A percentile compares a stretch with the other conserved stretches of the same genome.
Evolutionary conservation across 2,888 invertebrate genomes (phyloP).

Genomic region (Gandaritis pyraliata): DNA sequence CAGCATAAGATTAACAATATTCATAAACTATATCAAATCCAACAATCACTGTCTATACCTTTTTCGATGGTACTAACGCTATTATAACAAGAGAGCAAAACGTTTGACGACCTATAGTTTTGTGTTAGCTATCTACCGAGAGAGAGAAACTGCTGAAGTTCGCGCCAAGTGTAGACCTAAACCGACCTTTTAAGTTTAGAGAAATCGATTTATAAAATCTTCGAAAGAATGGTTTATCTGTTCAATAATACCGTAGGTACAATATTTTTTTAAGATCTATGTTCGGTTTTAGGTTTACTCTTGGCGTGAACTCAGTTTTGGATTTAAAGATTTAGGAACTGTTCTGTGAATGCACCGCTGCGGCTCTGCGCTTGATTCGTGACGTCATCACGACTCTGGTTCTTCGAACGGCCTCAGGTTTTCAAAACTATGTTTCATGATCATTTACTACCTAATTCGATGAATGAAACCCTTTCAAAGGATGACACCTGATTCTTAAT

Average conservation of each 20-base stretch:
- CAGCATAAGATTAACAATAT: conserved; percentile 84
- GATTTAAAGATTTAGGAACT: conserved; percentile 66
- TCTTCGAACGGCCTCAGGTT: conserved; percentile 29
- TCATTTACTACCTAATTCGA: conserved; percentile 38
- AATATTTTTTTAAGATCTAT: neutral
- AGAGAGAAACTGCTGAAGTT: conserved; percentile 51
- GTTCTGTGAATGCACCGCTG: conserved; percentile 40
- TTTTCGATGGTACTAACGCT: conserved; percentile 80
- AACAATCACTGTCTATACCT: conserved; percentile 83
- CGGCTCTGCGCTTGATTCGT: conserved; percentile 2
- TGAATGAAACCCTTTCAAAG: conserved; percentile 40
- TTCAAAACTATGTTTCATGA: conserved; percentile 38
- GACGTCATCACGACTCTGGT: conserved; percentile 18
- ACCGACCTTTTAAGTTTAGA: too few species aligned
- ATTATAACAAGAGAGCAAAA: conserved; percentile 81
- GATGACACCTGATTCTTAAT: conserved; percentile 15
- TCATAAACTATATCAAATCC: conserved; percentile 85
- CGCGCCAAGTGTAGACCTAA: conserved; percentile 5
- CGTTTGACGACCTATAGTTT: conserved; percentile 66
- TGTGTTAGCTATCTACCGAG: conserved; percentile 51
- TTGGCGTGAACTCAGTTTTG: conserved; percentile 43
- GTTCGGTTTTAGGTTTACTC: conserved; percentile 7
- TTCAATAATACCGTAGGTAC: too few species aligned
- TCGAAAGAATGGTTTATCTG: too few species aligned
- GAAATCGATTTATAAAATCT: too few species aligned